A percentile compares a stretch with the other conserved stretches of the same genome.
phyloP scores from a whole-genome alignment of 1,140 invertebrate species.

The Pseudomyrmex cubaensis region DNA sequence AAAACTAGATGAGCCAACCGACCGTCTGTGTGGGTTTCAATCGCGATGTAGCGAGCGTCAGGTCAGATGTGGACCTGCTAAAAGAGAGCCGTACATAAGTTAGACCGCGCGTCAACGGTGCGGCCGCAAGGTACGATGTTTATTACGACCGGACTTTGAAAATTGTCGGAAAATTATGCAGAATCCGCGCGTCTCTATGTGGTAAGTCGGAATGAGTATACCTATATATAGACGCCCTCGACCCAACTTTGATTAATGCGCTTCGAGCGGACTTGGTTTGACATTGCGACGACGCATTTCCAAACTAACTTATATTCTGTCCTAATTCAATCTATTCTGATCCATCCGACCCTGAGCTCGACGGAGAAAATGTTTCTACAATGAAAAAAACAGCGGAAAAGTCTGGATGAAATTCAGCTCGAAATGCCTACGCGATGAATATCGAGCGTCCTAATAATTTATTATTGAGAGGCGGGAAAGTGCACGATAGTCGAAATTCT shows the following conservation, averaged over 20 bases:
- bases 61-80: conserved; percentile 47
- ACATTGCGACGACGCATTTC: neutral
- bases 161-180: conserved; percentile 76
- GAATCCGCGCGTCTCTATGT: conserved; percentile 29
- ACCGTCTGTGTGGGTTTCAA: neutral
- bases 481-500: conserved; percentile 55
- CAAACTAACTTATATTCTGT: neutral
- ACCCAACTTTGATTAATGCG: no score
- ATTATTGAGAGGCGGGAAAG: conserved; percentile 41
- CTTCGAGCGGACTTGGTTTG: no score
- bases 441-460: conserved; percentile 47
- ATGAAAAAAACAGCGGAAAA: conserved; percentile 37
- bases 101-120: conserved; percentile 61
- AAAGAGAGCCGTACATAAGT: conserved; percentile 52
- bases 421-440: conserved; percentile 31
- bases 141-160: conserved; percentile 62
- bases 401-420: neutral
- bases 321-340: neutral
- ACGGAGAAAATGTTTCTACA: neutral
- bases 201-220: conserved; percentile 1
- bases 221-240: no score
- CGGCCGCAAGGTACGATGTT: conserved; percentile 73
- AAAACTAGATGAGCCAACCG: neutral
- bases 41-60: neutral
- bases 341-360: no score